These are phyloP conservation scores for Sarcophaga bullata DNA, from an alignment of 1,140 invertebrate species.

Conservation along the genomic window DNA sequence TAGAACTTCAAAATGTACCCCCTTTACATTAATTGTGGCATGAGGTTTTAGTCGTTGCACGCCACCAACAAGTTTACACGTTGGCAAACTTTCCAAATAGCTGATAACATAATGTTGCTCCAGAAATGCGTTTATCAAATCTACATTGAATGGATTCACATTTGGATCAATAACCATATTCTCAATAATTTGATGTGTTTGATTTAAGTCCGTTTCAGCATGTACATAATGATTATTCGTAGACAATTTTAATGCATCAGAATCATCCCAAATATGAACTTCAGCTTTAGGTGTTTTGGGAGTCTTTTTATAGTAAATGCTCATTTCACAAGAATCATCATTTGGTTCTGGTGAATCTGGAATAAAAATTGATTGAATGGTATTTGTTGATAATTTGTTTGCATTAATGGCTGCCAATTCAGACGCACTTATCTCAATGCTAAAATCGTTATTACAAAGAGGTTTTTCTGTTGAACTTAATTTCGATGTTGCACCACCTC, in stretches of 20 bases:
- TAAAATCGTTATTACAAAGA: constrained; percentile 1
- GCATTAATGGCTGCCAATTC: constrained; percentile 26
- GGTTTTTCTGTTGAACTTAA: neutral
- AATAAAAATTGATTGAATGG: neutral
- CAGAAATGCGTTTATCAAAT: constrained; percentile 68
- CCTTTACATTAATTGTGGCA: constrained; percentile 66
- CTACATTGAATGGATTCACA: constrained; percentile 70
- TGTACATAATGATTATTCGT: constrained; percentile 43
- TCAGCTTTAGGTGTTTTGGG: constrained; percentile 55
- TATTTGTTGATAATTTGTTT: neutral
- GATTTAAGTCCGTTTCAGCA: constrained; percentile 44
- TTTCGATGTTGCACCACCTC: neutral
- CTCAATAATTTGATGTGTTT: constrained; percentile 44
- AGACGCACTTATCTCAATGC: neutral
- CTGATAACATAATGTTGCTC: constrained; percentile 68
- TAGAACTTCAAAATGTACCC: constrained; percentile 73
- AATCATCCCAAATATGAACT: constrained; percentile 51
- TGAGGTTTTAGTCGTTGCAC: constrained; percentile 61
- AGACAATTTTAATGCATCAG: constrained; percentile 41
- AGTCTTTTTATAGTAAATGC: constrained; percentile 58
- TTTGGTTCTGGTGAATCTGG: constrained; percentile 18
- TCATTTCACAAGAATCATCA: constrained; percentile 48
- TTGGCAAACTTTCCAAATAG: constrained; percentile 55
- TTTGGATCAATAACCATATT: constrained; percentile 48
- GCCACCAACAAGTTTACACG: constrained; percentile 54